A percentile compares a stretch with the other conserved stretches of the same genome.
Conservation (phyloP, 2,113 vertebrate genomes). For the Paramormyrops kingsleyae region DNA sequence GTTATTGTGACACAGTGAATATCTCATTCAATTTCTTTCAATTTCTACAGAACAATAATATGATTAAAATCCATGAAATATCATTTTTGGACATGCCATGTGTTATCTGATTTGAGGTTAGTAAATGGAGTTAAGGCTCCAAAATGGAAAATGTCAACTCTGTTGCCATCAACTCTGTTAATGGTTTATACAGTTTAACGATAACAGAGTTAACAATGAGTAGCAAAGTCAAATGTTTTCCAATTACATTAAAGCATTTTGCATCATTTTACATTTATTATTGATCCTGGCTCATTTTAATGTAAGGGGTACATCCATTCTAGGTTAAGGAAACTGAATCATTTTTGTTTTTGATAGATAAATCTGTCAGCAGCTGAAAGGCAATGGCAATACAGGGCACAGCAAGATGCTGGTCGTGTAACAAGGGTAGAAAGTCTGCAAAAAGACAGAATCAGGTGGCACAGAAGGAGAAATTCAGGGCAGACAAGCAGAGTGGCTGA, state of each 20-base stretch:
- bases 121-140: too few relatives aligned
- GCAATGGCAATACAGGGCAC: not conserved
- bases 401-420: not conserved
- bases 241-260: not conserved
- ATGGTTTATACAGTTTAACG: too few relatives aligned
- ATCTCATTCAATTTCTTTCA: too few relatives aligned
- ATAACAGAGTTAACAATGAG: not conserved
- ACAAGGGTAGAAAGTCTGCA: not conserved
- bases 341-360: not conserved
- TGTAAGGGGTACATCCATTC: not conserved
- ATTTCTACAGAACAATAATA: too few relatives aligned
- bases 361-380: not conserved
- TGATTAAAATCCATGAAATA: too few relatives aligned
- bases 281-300: not conserved
- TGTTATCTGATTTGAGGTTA: too few relatives aligned
- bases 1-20: too few relatives aligned
- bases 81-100: too few relatives aligned
- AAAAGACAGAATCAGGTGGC: slow-evolving; percentile 5
- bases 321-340: not conserved
- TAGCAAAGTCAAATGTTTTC: not conserved
- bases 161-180: too few relatives aligned
- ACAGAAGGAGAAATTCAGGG: not conserved
- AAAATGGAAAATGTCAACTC: too few relatives aligned
- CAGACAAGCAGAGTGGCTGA: slow-evolving; percentile 5
- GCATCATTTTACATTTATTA: not conserved